Evolutionary conservation across 1,140 invertebrate species (phyloP).

Genomic region (Caenorhabditis tropicalis): DNA sequence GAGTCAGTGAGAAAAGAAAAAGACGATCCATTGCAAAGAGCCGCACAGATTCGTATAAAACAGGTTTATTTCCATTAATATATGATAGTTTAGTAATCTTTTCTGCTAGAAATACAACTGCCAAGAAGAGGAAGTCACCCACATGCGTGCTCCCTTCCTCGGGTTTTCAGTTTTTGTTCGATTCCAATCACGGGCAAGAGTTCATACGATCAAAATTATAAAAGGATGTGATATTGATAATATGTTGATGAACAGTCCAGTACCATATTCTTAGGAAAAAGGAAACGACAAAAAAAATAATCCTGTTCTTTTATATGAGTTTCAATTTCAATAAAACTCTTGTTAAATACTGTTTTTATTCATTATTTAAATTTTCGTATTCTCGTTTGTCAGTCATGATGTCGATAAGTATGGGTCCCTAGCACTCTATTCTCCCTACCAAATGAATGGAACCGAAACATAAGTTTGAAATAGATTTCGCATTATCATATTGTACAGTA

Average conservation of each 20-base stretch:
- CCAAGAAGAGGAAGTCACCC: neutral
- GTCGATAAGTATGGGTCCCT: too few relatives aligned
- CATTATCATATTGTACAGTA: too few relatives aligned
- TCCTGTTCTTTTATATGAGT: too few relatives aligned
- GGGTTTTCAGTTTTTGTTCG: slow-evolving; percentile 8
- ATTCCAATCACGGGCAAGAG: slow-evolving; percentile 11
- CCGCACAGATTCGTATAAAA: slow-evolving; percentile 1
- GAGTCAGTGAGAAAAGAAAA: neutral
- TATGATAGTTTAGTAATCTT: neutral
- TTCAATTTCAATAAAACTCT: too few relatives aligned
- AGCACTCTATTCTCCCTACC: too few relatives aligned
- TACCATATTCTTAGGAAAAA: slow-evolving; percentile 9
- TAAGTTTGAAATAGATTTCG: too few relatives aligned
- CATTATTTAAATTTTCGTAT: too few relatives aligned
- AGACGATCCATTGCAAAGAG: neutral
- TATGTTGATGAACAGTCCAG: neutral
- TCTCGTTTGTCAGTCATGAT: too few relatives aligned
- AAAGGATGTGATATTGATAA: neutral
- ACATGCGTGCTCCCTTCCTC: slow-evolving; percentile 24
- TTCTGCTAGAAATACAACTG: neutral
- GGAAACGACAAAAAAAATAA: neutral
- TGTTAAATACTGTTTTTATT: too few relatives aligned
- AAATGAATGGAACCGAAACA: too few relatives aligned
- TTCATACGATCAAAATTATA: neutral
- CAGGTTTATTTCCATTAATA: neutral